These are phyloP conservation scores for Stichodactyla helianthus DNA, from an alignment of 64 coral and sea anemone genomes.

Conservation along the genomic window DNA sequence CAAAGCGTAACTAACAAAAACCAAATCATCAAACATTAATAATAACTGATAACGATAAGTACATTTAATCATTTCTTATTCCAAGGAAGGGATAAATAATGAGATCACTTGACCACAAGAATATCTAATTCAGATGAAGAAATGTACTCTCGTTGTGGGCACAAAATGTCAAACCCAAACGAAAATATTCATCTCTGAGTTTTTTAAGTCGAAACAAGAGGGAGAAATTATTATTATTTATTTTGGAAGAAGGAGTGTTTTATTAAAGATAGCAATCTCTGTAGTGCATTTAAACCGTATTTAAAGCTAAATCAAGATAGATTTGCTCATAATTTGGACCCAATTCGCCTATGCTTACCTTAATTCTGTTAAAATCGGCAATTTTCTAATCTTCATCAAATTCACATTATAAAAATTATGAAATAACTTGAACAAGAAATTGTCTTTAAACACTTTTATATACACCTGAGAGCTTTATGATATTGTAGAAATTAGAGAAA, in stretches of 20 bases:
- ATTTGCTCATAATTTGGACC: too few species aligned
- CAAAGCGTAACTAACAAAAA: neutral
- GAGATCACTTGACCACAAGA: neutral
- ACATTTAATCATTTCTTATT: slow-evolving; percentile 5
- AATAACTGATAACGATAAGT: slow-evolving; percentile 4
- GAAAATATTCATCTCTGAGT: neutral
- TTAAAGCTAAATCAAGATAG: too few species aligned
- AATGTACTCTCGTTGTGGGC: neutral
- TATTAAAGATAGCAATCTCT: too few species aligned
- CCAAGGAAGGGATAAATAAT: slow-evolving; percentile 15
- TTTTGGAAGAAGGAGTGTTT: too few species aligned
- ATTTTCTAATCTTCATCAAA: neutral
- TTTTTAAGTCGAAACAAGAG: too few species aligned
- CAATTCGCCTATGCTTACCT: too few species aligned
- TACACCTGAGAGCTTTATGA: neutral
- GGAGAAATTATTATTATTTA: too few species aligned
- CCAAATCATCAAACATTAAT: neutral
- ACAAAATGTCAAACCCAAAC: neutral
- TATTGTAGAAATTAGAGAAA: neutral
- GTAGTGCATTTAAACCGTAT: too few species aligned
- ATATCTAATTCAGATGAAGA: neutral
- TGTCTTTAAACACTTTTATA: neutral
- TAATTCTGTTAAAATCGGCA: neutral
- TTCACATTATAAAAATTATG: neutral
- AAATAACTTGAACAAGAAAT: neutral